Base-by-base conservation (phyloP, 2,888 invertebrate genomes). In the Bugulina stolonifera region DNA sequence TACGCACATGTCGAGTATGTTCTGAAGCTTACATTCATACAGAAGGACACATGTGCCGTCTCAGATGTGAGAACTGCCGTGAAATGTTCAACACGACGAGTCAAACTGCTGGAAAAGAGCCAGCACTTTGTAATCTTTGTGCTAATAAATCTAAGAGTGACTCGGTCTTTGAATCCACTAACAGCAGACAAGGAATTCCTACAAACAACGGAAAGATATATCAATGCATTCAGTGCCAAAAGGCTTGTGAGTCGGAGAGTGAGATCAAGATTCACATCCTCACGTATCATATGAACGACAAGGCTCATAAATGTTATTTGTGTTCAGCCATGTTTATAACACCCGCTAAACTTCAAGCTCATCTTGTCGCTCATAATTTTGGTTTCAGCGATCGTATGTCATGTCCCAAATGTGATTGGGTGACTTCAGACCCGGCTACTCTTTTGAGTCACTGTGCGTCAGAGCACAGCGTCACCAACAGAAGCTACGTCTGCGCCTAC, bases 331-430 rank as follows among this genome's bases (percentile, higher is more conserved):
- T 90, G 10, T 83, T 84, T 73, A 90, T 91, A 64, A 91, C 92
- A 0, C 90, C 92, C 0, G 89, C 91, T 54, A 90, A 93, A 74
- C 88, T 95, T 0, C 94, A 93, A 83, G 89, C 90, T 73, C 94
- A 94, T 81, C 87, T 94, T 73, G 94, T 95, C 74, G 94, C 95
- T 79, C 95, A 96, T 83, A 93, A 93, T 0, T 95, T 93, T 81
- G 91, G 91, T 34, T 93, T 93, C 1, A 92, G 91, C 78, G 89
- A 90, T 10, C 88, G 89, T 52, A 93, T 91, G 81, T 90, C 90
- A 1, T 95, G 95, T 83, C 93, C 93, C 83, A 88, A 94, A 75
- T 96, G 95, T 84, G 91, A 91, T 10, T 89, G 92, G 0, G 90
- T 92, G 0, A 94, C 94, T 83, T 92, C 92, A 0, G 90, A 90